Evolutionary conservation across 30 jellyfish, hydroid and myxozoan species (phyloP).

Genomic region (Pseudorhiza aurosa): DNA sequence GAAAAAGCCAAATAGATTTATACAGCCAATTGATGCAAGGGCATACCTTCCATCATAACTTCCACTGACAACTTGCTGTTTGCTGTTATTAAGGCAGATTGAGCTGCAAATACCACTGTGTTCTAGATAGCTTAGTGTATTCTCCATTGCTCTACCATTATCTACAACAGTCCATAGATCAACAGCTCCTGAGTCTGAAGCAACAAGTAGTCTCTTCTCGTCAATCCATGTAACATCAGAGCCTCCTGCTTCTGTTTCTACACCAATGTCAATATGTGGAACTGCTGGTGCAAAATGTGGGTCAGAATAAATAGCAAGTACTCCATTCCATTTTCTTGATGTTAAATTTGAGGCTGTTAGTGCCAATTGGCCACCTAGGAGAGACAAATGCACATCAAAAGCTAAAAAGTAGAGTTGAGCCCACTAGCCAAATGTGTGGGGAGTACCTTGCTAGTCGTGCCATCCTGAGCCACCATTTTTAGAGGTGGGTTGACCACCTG

Average conservation of each 20-base stretch:
- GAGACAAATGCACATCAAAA: no score
- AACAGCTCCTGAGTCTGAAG: constrained; percentile 22
- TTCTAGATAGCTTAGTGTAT: constrained; percentile 51
- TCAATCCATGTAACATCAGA: constrained; percentile 81
- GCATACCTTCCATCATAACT: constrained; percentile 87
- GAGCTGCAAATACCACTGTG: constrained; percentile 91
- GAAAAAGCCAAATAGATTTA: no score
- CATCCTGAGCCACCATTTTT: no score
- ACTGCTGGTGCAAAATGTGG: constrained; percentile 79
- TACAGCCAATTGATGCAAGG: no score
- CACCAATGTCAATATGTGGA: constrained; percentile 76
- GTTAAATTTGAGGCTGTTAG: constrained; percentile 83
- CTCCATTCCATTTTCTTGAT: constrained; percentile 92
- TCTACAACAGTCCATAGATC: constrained; percentile 11
- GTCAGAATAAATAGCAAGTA: constrained; percentile 70
- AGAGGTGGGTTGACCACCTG: no score
- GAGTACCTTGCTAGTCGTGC: no score
- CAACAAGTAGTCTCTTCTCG: constrained; percentile 17
- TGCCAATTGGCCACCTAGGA: constrained; percentile 81
- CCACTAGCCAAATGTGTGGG: no score
- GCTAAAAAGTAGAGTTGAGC: no score
- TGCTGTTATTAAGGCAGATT: constrained; percentile 45
- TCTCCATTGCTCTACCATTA: constrained; percentile 37
- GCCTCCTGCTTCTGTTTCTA: constrained; percentile 82
- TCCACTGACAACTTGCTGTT: constrained; percentile 81